Evolutionary conservation across 2,797 vertebrate genomes (phyloP), one percentile per base, ranked within the genome.

Genomic region (Okamejei kenojei): DNA sequence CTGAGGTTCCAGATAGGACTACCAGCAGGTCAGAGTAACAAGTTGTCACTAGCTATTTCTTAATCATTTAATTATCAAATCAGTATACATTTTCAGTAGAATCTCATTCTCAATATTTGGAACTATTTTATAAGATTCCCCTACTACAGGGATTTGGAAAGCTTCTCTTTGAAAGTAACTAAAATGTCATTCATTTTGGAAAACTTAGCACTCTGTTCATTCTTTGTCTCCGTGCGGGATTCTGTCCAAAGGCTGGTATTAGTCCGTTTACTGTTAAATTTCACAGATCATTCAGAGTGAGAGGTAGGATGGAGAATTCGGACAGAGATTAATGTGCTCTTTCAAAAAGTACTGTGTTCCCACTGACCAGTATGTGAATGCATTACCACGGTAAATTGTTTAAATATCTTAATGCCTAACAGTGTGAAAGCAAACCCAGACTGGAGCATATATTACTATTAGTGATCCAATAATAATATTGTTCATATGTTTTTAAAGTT

Each of bases 391-490:
- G 80, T 81, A 54, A 23, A 77, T 10, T 77, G 76, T 81, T 81
- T 77, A 77, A 58, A 54, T 82, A 19, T 54, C 45, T 88, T 88
- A 61, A n/a, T 88, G 26, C 54, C 54, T 26, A 88, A 88, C 84
- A 32, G n/a, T 88, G 10, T 65, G 61, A 88, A 88, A 65, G 79
- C 79, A 23, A 23, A 11, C 82, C 26, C 54, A 88, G 61, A 54
- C 11, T 26, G 32, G 45, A 61, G 2, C 58, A 63, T 88, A 88
- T 63, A 45, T 54, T 84, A 88, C 29, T 63, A 63, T 29, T 63
- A 86, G 58, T 61, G 26, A 88, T 63, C 29, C 84, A 88, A 19
- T 81, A 81, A 63, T 65, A 88, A 88, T 88, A 88, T 65, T 88
- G 15, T 65, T 26, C 26, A 65, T 88, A 88, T 88, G 61, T 88